Evolutionary conservation across 2,888 invertebrate species (phyloP).

Genomic region (Drosophila histrio): DNA sequence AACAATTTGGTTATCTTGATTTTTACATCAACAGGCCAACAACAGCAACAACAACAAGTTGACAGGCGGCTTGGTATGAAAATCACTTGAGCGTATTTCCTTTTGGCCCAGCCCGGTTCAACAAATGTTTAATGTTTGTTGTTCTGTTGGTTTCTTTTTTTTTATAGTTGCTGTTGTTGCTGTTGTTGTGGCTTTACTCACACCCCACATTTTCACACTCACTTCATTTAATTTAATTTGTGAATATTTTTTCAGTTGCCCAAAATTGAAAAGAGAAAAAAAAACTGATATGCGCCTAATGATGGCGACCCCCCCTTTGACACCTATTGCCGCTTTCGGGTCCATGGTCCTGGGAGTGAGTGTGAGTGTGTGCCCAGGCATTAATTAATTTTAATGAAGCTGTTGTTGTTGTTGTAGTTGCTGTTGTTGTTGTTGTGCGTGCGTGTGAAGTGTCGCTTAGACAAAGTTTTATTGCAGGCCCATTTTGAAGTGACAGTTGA

Average conservation of each 20-base stretch:
- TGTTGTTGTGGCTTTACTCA: slow-evolving; percentile 17
- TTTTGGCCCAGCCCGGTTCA: slow-evolving; percentile 55
- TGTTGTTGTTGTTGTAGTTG: slow-evolving; percentile 61
- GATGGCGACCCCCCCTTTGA: slow-evolving; percentile 56
- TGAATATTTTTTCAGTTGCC: slow-evolving; percentile 65
- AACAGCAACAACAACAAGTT: slow-evolving; percentile 31
- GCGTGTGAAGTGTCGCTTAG: slow-evolving; percentile 70
- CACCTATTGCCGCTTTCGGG: slow-evolving; percentile 36
- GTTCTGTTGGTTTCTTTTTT: slow-evolving; percentile 55
- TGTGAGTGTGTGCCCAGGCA: slow-evolving; percentile 70
- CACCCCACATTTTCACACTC: slow-evolving; percentile 71
- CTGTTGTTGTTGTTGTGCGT: slow-evolving; percentile 39
- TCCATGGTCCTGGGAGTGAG: slow-evolving; percentile 42
- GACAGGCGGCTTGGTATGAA: slow-evolving; percentile 53
- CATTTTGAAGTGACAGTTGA: slow-evolving; percentile 66
- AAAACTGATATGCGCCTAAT: slow-evolving; percentile 70
- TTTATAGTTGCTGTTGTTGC: slow-evolving; percentile 50
- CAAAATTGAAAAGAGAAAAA: slow-evolving; percentile 10
- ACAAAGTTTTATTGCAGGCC: slow-evolving; percentile 48
- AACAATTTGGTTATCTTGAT: slow-evolving; percentile 79
- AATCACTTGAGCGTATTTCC: slow-evolving; percentile 81
- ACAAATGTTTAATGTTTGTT: slow-evolving; percentile 49
- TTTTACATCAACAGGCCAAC: slow-evolving; percentile 62
- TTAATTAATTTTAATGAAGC: slow-evolving; percentile 82
- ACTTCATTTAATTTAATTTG: slow-evolving; percentile 80